Conservation (phyloP, 2,888 invertebrate genomes). For the Dynastes tityus region DNA sequence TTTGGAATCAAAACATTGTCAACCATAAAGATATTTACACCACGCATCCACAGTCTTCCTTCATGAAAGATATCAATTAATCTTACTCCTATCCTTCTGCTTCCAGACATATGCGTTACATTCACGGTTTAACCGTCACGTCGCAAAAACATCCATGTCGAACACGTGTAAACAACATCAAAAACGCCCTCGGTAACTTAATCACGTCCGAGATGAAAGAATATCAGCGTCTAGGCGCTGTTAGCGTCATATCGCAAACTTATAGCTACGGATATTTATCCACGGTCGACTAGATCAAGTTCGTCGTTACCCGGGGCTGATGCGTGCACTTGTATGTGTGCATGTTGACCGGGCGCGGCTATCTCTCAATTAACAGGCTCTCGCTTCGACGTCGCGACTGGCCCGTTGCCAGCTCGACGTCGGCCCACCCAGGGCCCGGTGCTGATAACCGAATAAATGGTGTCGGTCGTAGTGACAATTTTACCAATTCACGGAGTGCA, state of each 20-base stretch:
- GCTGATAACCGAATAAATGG: conserved; percentile 68
- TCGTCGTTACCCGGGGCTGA: neutral
- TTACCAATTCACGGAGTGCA: conserved; percentile 66
- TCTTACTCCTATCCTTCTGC: neutral
- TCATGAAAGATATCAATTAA: neutral
- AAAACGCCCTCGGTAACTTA: conserved; percentile 23
- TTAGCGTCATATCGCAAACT: neutral
- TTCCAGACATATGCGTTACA: neutral
- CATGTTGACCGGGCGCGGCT: conserved; percentile 35
- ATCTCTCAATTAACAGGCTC: conserved; percentile 48
- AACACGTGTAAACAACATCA: conserved; percentile 26
- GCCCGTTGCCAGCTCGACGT: conserved; percentile 59
- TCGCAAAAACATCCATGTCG: neutral
- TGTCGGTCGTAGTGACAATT: conserved; percentile 64
- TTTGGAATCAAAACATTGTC: neutral
- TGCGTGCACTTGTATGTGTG: neutral
- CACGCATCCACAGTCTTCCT: neutral
- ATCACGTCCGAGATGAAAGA: conserved; percentile 32
- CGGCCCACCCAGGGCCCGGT: conserved; percentile 64
- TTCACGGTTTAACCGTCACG: neutral
- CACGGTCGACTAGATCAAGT: neutral
- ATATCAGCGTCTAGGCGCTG: neutral
- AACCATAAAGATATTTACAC: conserved; percentile 16
- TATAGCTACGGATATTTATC: neutral
- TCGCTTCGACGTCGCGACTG: conserved; percentile 55